A percentile compares a stretch with the other conserved stretches of the same genome.
Conservation (phyloP, 2,797 vertebrate genomes). For the Myotis myotis region DNA sequence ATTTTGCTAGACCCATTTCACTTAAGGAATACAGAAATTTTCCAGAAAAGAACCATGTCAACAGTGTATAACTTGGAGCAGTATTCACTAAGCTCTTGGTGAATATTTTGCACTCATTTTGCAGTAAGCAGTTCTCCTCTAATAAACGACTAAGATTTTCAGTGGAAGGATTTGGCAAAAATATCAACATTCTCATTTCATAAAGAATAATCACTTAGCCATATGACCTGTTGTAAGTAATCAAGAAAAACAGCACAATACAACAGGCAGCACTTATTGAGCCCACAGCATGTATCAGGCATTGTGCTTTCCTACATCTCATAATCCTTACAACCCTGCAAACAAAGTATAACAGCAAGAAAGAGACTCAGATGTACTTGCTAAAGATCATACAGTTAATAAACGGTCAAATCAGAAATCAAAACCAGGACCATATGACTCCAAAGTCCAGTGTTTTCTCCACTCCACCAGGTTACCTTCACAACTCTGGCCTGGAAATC, state of each 20-base stretch:
- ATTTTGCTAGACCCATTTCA: slow-evolving; percentile 8
- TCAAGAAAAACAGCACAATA: slow-evolving; percentile 58
- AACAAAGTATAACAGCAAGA: slow-evolving; percentile 27
- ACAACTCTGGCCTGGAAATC: slow-evolving; percentile 25
- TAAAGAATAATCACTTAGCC: slow-evolving; percentile 64
- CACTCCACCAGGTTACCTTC: not conserved
- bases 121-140: slow-evolving; percentile 29
- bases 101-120: slow-evolving; percentile 15
- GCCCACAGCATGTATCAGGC: slow-evolving; percentile 11
- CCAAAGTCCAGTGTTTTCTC: slow-evolving; percentile 60
- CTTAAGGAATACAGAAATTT: slow-evolving; percentile 12
- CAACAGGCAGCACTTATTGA: slow-evolving; percentile 40
- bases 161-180: slow-evolving; percentile 53
- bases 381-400: slow-evolving; percentile 65
- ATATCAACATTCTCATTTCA: slow-evolving; percentile 59
- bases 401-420: slow-evolving; percentile 21
- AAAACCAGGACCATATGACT: slow-evolving; percentile 31
- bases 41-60: not conserved
- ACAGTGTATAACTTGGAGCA: not conserved
- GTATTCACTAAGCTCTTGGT: not conserved
- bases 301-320: slow-evolving; percentile 14
- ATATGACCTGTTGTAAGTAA: slow-evolving; percentile 65
- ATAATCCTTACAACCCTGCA: slow-evolving; percentile 36
- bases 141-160: slow-evolving; percentile 62
- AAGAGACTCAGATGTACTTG: slow-evolving; percentile 38